Evolutionary conservation across 64 coral and sea anemone genomes (phyloP), one percentile per base, ranked within the genome.

Genomic region (Pachyseris speciosa): DNA sequence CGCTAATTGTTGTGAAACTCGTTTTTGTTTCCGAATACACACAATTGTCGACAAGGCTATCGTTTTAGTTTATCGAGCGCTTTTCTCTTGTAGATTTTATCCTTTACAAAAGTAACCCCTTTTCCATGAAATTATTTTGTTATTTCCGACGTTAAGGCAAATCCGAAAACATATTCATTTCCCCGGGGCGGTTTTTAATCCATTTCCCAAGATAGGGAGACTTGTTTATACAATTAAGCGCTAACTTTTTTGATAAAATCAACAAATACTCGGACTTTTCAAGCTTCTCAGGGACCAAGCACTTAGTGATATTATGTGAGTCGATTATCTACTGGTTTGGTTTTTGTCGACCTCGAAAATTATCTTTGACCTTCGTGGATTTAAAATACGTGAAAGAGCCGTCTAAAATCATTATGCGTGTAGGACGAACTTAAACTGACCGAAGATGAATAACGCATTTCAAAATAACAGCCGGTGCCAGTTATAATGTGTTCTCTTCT

Each of bases 211-310:
- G 44, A 50, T 28, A 76, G 9, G 26, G 27, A 12, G 32, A 45
- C 11, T 51, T 76, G 44, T 76, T 76, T 76, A 52, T 51, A 28
- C 9, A 52, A 32, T 76, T 26, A 43, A 74, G 44, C 26, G 12
- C 73, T 26, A 51, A 50, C n/a, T 13, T 29, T 32, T 51, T 32
- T 19, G 4, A 81, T 61, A 37, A 63, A 81, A 81, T 28, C 77
- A 81, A 61, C 75, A 79, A 61, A 39, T 60, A 26, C 19, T 53
- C 53, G 60, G 36, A 61, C 32, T 63, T 81, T 81, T 22, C 6
- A 30, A 76, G 12, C 2, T 38, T n/a, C 40, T 41, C 12, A 20
- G n/a, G 32, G 1, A 43, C 9, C 73, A 19, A 15, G 31, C 31
- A 61, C 49, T 81, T 58, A n/a, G 63, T 80, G 20, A 63, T 58